Conservation (phyloP, 2,888 invertebrate genomes). For the Junonia oenone region DNA sequence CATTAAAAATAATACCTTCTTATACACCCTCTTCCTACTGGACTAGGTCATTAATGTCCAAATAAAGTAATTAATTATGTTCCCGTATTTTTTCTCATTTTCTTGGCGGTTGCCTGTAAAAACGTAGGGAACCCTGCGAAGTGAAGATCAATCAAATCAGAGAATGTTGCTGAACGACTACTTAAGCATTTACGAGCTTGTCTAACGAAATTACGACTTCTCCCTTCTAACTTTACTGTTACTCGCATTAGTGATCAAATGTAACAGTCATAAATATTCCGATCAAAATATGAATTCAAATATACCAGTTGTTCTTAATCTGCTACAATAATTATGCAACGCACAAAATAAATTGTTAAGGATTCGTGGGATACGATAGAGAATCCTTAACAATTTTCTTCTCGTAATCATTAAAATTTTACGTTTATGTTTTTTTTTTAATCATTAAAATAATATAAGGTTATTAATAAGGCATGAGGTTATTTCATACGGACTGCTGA, state of each 20-base stretch:
- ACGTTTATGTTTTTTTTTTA: no score
- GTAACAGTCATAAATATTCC: slow-evolving; percentile 14
- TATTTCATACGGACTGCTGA: no score
- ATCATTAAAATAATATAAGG: no score
- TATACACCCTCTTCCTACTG: slow-evolving; percentile 64
- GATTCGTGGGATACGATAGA: no score
- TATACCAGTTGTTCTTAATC: no score
- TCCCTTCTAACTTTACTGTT: slow-evolving; percentile 29
- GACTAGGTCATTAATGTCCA: slow-evolving; percentile 74
- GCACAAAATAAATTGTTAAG: no score
- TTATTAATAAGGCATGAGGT: no score
- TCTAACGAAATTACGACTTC: slow-evolving; percentile 38
- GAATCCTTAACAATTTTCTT: no score
- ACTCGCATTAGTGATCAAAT: slow-evolving; percentile 22
- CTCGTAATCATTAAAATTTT: no score
- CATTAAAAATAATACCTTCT: slow-evolving; percentile 16
- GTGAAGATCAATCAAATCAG: slow-evolving; percentile 74
- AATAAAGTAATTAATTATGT: slow-evolving; percentile 78
- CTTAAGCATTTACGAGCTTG: slow-evolving; percentile 65
- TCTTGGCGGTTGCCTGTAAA: slow-evolving; percentile 64
- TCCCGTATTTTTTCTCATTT: slow-evolving; percentile 66
- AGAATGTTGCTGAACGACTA: slow-evolving; percentile 54
- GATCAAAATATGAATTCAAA: no score
- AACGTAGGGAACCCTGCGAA: slow-evolving; percentile 54
- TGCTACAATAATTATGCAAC: no score